Conservation (phyloP, 1,140 invertebrate genomes). For the Ectropis grisescens region DNA sequence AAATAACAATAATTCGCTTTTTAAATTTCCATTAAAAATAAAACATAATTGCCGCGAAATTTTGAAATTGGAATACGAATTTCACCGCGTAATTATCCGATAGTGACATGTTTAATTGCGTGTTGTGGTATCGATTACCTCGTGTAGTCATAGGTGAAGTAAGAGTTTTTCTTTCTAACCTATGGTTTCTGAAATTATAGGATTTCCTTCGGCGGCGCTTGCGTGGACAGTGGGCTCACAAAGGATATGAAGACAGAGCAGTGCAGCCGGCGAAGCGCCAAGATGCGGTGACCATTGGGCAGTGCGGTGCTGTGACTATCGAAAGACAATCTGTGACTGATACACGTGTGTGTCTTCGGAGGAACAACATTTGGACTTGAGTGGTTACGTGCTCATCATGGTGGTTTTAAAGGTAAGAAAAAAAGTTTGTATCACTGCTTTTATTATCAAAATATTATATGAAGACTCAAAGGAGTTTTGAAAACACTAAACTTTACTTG, state of each 20-base stretch:
- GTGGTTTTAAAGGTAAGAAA: too few species aligned
- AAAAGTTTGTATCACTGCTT: too few species aligned
- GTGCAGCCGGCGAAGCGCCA: conserved; percentile 11
- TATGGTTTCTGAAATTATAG: conserved; percentile 54
- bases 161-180: conserved; percentile 38
- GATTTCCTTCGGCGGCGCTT: conserved; percentile 32
- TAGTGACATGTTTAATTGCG: too few species aligned
- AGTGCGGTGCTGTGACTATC: conserved; percentile 5
- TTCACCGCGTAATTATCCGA: too few species aligned
- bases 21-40: too few species aligned
- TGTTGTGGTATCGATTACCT: conserved; percentile 25
- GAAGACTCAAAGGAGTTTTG: too few species aligned
- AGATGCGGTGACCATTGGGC: conserved; percentile 26
- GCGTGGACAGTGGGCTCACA: conserved; percentile 19
- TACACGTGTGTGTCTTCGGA: conserved; percentile 6
- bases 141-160: conserved; percentile 32
- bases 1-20: too few species aligned
- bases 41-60: too few species aligned
- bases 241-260: conserved; percentile 34
- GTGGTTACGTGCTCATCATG: background rate
- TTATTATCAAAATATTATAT: too few species aligned
- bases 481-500: too few species aligned
- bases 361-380: conserved; percentile 1
- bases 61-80: too few species aligned
- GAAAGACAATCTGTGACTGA: too few species aligned